Base-by-base conservation (phyloP, 1,140 invertebrate genomes). In the Drosophila repleta region DNA sequence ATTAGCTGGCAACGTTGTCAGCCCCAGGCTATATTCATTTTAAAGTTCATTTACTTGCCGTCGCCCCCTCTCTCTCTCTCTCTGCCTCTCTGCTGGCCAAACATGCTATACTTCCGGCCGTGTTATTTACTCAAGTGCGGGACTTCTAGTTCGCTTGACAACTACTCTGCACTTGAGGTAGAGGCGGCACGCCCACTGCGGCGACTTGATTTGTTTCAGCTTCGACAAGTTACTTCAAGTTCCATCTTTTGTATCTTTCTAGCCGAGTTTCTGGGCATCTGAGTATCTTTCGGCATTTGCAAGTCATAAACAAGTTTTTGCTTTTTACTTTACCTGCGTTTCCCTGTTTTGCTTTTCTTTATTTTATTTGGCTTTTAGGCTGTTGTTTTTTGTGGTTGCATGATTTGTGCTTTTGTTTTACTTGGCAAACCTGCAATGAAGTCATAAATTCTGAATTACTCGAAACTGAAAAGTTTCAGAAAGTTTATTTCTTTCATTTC, bases 271-370 rank as follows among this genome's bases (percentile, higher is more conserved):
- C 39, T 41, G 0, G 1, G n/a, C 7, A 41, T 41, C 76, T 73
- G n/a, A 15, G 62, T 57, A 56, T 51, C 69, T 83, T 79, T 79
- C 57, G 79, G 76, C 81, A 80, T 77, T 87, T 88, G 83, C 82
- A 87, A 87, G 82, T 87, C 82, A 87, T 87, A 87, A 87, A 88
- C 83, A 87, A 87, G 83, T 87, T 87, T 87, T 87, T 88, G 57
- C 83, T 88, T 82, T 79, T 82, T 87, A 61, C 70, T 76, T 76
- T 82, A 75, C 73, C 78, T 83, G 64, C 76, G 58, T 66, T 39
- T 21, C 18, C 39, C 48, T 53, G 39, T 29, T 43, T 55, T 63
- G 37, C 29, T 32, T 37, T 15, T 72, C 58, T 60, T 85, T 66
- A 82, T 73, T 76, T 62, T 43, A 68, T 71, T 72, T 66, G 56